A percentile compares a stretch with the other conserved stretches of the same genome.
phyloP scores from a whole-genome alignment of 2,113 vertebrate genomes.

The Climacteris rufus region DNA sequence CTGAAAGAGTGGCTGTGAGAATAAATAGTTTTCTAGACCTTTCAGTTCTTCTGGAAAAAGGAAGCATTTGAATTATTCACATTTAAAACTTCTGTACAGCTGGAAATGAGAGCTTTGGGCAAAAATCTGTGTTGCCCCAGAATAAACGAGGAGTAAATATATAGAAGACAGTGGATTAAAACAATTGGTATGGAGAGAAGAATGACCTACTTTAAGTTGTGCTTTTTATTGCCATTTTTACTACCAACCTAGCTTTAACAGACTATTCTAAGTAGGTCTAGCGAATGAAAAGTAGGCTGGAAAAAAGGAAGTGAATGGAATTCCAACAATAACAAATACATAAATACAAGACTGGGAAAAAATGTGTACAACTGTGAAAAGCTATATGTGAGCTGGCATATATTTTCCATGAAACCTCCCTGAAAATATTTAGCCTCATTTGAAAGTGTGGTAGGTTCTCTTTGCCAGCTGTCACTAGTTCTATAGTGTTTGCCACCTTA shows the following conservation, averaged over 20 bases:
- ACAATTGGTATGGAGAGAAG: neutral
- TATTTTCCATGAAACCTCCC: neutral
- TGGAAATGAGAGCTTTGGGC: conserved; percentile 11
- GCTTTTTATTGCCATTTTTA: neutral
- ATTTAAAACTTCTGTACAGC: conserved; percentile 28
- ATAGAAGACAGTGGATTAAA: neutral
- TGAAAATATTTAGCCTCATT: neutral
- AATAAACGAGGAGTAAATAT: neutral
- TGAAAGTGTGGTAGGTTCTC: neutral
- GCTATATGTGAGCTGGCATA: neutral
- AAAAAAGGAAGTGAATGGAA: conserved; percentile 25
- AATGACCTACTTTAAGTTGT: neutral
- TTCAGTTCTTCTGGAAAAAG: neutral
- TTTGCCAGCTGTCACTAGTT: neutral
- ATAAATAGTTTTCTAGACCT: conserved; percentile 8
- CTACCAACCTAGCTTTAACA: neutral
- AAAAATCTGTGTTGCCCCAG: neutral
- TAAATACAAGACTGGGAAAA: conserved; percentile 1
- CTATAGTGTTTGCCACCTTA: neutral
- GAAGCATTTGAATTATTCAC: neutral
- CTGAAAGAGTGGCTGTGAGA: conserved; percentile 34
- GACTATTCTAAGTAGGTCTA: neutral
- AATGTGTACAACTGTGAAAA: neutral
- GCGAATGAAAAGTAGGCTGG: neutral
- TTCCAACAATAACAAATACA: conserved; percentile 12